These are phyloP conservation scores for Ptychochromis oligacanthus DNA, from an alignment of 2,113 vertebrate genomes.

Conservation along the genomic window DNA sequence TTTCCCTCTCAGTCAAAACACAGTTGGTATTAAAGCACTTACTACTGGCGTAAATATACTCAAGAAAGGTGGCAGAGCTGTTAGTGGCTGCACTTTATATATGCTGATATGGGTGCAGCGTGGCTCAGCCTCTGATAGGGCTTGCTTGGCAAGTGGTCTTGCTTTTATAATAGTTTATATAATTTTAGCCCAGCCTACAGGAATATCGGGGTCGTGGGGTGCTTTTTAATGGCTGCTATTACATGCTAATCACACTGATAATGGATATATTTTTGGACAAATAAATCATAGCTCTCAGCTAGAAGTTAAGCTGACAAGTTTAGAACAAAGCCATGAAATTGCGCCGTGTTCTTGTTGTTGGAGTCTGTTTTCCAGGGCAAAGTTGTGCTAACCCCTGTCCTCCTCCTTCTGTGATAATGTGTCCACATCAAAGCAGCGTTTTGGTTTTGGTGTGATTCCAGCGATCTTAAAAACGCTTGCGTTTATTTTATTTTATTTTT, in stretches of 20 bases:
- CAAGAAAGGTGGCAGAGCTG: neutral
- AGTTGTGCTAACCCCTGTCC: rapidly evolving
- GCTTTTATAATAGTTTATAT: neutral
- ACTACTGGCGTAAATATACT: neutral
- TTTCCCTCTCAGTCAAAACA: neutral
- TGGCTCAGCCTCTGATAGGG: neutral
- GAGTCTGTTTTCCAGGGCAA: neutral
- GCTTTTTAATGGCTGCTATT: neutral
- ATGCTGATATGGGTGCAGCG: neutral
- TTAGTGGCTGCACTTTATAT: neutral
- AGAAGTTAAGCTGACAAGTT: neutral
- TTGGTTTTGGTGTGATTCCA: neutral
- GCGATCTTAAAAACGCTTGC: neutral
- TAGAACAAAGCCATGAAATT: rapidly evolving
- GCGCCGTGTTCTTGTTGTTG: neutral
- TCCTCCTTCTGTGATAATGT: neutral
- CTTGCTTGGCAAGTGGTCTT: rapidly evolving
- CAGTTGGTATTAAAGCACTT: neutral
- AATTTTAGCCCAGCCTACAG: neutral
- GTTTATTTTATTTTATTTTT: too few relatives aligned
- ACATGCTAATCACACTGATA: rapidly evolving
- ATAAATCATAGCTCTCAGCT: neutral
- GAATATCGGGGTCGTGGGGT: neutral
- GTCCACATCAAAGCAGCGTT: neutral
- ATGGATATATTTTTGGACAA: neutral